Conservation (phyloP, 53 echinoderm and acorn worm species). For the Actinopyga echinites region DNA sequence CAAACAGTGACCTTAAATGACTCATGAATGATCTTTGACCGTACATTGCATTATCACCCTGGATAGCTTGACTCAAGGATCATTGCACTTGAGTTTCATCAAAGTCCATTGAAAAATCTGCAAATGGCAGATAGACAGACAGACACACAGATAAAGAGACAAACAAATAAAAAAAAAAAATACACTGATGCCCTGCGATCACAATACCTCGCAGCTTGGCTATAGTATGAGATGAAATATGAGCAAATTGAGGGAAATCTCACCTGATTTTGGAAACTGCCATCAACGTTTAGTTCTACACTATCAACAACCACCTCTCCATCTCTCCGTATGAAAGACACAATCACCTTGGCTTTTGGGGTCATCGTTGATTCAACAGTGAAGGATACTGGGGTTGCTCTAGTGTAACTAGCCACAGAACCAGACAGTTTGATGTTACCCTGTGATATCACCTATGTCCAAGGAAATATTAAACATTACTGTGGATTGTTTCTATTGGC, state of each 20-base stretch:
- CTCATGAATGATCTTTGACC: too few relatives aligned
- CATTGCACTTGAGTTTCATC: too few relatives aligned
- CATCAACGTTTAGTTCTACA: constrained; percentile 71
- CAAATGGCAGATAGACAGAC: too few relatives aligned
- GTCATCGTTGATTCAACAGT: constrained; percentile 72
- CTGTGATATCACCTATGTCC: constrained; percentile 65
- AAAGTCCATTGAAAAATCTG: too few relatives aligned
- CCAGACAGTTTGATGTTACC: constrained; percentile 62
- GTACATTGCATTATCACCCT: too few relatives aligned
- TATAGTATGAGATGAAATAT: too few relatives aligned
- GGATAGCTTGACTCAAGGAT: too few relatives aligned
- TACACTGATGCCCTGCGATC: too few relatives aligned
- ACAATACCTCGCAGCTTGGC: too few relatives aligned
- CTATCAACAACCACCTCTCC: constrained; percentile 78
- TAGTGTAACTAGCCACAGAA: constrained; percentile 37
- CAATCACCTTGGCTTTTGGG: constrained; percentile 74
- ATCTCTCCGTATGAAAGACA: constrained; percentile 63
- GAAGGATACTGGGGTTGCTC: constrained; percentile 20
- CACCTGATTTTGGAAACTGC: constrained; percentile 81
- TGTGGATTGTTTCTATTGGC: background rate
- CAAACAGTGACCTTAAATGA: too few relatives aligned
- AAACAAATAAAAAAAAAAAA: too few relatives aligned
- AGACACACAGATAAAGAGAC: too few relatives aligned
- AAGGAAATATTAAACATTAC: background rate
- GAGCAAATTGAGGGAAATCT: background rate